phyloP scores from a whole-genome alignment of 2,113 vertebrate species.

The Alligator sinensis region DNA sequence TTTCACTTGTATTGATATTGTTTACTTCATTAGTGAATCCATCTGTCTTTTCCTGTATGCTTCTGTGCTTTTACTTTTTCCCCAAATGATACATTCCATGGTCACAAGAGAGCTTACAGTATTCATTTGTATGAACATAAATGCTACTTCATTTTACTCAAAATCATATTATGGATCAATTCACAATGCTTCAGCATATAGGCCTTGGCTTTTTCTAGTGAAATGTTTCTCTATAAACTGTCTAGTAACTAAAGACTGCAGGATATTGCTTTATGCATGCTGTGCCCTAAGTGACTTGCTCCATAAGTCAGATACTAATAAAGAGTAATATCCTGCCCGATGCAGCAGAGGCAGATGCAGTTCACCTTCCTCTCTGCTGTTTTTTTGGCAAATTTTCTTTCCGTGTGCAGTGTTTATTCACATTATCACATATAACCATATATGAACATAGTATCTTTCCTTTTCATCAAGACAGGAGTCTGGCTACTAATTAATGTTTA shows the following conservation, averaged over 20 bases:
- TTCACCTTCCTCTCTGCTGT: background rate
- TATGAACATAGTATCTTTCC: background rate
- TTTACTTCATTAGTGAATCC: background rate
- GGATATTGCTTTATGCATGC: background rate
- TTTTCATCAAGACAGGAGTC: background rate
- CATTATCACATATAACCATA: accelerated
- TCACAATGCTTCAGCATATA: background rate
- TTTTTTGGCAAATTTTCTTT: background rate
- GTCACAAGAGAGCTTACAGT: background rate
- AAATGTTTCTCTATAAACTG: background rate
- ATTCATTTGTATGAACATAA: background rate
- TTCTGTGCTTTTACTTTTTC: background rate
- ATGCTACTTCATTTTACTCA: background rate
- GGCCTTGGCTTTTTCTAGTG: background rate
- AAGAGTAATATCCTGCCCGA: background rate
- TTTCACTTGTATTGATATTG: background rate
- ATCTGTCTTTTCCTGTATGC: background rate
- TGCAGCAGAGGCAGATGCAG: background rate
- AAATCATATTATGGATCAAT: background rate
- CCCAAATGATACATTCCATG: background rate
- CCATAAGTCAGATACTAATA: background rate
- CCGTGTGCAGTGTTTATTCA: background rate
- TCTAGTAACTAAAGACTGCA: background rate
- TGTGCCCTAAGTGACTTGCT: background rate
- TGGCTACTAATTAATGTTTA: background rate